These are phyloP conservation scores for Phoebastria nigripes DNA, from an alignment of 2,797 vertebrate species.

Conservation along the genomic window DNA sequence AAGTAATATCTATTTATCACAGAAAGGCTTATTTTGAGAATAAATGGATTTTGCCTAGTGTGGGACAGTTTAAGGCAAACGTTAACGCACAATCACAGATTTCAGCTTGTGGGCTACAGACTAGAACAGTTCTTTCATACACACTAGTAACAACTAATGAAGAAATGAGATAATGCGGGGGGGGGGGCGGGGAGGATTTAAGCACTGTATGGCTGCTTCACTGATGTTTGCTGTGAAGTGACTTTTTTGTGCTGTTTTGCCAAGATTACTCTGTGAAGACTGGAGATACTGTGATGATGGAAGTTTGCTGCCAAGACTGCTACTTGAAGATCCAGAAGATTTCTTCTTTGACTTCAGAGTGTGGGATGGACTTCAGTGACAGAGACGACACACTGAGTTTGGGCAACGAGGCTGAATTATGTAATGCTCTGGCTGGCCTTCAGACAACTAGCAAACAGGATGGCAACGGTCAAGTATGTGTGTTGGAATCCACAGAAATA, in stretches of 20 bases:
- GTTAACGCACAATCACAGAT: fast-evolving
- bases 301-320: constrained; percentile 88
- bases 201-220: not conserved
- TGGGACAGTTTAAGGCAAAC: not conserved
- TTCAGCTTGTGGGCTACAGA: not conserved
- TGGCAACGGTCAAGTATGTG: constrained; percentile 68
- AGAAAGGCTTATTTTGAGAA: not conserved
- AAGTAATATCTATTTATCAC: not conserved
- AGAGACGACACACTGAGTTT: not conserved
- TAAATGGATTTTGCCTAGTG: not conserved
- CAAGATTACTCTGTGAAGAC: constrained; percentile 81
- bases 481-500: constrained; percentile 90
- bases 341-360: constrained; percentile 69
- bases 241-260: not conserved
- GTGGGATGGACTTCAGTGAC: constrained; percentile 59
- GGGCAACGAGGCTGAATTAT: constrained; percentile 88
- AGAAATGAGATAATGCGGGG: not conserved
- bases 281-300: constrained; percentile 83
- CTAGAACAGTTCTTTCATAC: not conserved
- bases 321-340: constrained; percentile 88
- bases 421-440: constrained; percentile 87
- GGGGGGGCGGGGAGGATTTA: not conserved
- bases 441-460: constrained; percentile 79
- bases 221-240: not conserved
- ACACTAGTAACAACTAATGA: not conserved